Percentiles rank a stretch among this genome's conserved stretches.
Conservation (phyloP, 2,113 vertebrate genomes). For the Dipodomys stephensi region DNA sequence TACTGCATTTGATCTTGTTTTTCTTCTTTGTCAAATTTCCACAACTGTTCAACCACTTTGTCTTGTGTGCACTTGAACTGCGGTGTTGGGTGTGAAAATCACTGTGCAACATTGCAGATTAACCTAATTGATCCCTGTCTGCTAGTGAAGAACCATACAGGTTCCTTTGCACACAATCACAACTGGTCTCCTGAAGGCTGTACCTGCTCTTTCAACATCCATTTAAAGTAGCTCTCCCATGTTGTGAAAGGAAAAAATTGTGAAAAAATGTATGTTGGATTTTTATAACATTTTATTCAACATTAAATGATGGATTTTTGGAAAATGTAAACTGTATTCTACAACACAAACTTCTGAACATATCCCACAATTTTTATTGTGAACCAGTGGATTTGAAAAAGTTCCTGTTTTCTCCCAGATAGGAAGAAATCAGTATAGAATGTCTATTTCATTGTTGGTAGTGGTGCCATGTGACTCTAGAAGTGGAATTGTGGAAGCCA, state of each 20-base stretch:
- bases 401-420: background rate
- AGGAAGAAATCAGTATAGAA: background rate
- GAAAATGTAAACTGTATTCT: background rate
- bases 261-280: too few species aligned
- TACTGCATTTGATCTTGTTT: conserved; percentile 46
- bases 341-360: background rate
- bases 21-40: conserved; percentile 49
- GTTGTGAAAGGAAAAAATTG: too few species aligned
- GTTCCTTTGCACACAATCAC: conserved; percentile 22
- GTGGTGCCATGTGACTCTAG: background rate
- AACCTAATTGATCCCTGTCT: conserved; percentile 65
- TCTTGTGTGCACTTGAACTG: conserved; percentile 18
- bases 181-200: conserved; percentile 26
- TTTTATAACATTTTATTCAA: background rate
- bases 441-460: background rate
- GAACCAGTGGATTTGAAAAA: background rate
- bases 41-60: conserved; percentile 37
- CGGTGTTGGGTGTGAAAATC: conserved; percentile 44
- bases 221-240: background rate
- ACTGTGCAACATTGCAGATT: conserved; percentile 24
- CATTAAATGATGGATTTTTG: background rate
- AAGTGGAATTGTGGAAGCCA: background rate
- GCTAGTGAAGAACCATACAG: conserved; percentile 17
- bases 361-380: background rate
- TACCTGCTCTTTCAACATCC: background rate